Base-by-base conservation (phyloP, 2,888 invertebrate genomes). In the Eulithis prunata region DNA sequence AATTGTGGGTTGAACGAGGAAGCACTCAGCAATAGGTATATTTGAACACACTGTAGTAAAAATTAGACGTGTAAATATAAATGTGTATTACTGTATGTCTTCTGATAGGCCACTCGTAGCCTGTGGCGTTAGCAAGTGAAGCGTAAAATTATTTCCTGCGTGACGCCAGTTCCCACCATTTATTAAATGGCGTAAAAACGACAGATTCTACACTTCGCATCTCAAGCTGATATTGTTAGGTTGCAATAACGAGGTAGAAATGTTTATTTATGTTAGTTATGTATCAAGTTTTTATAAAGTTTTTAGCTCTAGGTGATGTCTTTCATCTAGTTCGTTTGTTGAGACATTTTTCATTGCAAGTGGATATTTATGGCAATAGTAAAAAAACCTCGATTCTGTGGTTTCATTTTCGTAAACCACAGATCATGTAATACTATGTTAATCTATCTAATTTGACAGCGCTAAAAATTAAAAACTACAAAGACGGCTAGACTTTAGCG, bases 111-210 rank as follows among this genome's bases (percentile, higher is more conserved):
- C 54, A 64, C 57, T 53, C 57, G 54, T 55, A 28, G 75, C 71
- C 67, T 68, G 69, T 71, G 63, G 68, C 64, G 71, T 74, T 71
- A 75, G 74, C 73, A 82, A 83, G 79, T 83, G 86, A 81, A 84
- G 83, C 88, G 82, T 88, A 82, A 89, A 90, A 90, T 88, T 75
- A 81, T 85, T 90, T 90, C 88, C 89, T 85, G 85, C 78, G 81
- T 78, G 76, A 75, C 79, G 73, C 75, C 6, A 51, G 52, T 63
- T 67, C 60, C 62, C 61, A 59, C 36, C 60, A 62, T 66, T 76
- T 77, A 62, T 69, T 52, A 57, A 75, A 72, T 52, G 66, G 56
- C 73, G 79, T 78, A 83, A 85, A 85, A 84, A 81, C 51, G 71
- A 78, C 74, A 75, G 76, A 77, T 79, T 21, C 21, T 21, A 45